phyloP scores from a whole-genome alignment of 2,113 vertebrate species.

The Cacatua alba region DNA sequence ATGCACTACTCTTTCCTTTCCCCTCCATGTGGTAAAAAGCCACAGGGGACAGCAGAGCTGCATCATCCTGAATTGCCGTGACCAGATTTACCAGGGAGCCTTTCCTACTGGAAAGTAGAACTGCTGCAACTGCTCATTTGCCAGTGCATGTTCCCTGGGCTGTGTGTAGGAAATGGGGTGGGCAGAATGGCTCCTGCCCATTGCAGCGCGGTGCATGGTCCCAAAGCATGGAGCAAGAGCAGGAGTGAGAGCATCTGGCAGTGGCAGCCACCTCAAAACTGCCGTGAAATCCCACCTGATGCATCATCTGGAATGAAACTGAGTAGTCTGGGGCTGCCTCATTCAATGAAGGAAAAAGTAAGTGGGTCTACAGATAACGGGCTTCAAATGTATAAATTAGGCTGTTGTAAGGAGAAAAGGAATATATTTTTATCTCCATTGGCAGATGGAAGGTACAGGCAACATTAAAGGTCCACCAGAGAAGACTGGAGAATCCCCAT shows the following conservation, averaged over 20 bases:
- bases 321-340: background rate
- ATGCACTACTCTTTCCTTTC: background rate
- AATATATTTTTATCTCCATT: background rate
- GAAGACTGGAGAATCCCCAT: background rate
- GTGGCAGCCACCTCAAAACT: background rate
- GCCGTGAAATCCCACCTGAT: accelerated
- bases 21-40: background rate
- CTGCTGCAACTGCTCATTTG: accelerated
- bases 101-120: background rate
- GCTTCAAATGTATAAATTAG: background rate
- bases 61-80: accelerated
- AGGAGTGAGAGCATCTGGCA: background rate
- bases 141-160: accelerated
- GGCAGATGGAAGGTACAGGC: background rate
- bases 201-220: accelerated
- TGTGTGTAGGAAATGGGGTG: background rate
- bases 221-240: accelerated
- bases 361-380: accelerated
- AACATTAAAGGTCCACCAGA: background rate
- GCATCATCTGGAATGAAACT: accelerated
- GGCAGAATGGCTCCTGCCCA: background rate
- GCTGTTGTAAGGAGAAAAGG: background rate
- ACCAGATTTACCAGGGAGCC: background rate
- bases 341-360: background rate
- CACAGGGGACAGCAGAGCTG: background rate